Base-by-base conservation (phyloP, 92 coral and sea anemone species). In the Galaxea fascicularis region DNA sequence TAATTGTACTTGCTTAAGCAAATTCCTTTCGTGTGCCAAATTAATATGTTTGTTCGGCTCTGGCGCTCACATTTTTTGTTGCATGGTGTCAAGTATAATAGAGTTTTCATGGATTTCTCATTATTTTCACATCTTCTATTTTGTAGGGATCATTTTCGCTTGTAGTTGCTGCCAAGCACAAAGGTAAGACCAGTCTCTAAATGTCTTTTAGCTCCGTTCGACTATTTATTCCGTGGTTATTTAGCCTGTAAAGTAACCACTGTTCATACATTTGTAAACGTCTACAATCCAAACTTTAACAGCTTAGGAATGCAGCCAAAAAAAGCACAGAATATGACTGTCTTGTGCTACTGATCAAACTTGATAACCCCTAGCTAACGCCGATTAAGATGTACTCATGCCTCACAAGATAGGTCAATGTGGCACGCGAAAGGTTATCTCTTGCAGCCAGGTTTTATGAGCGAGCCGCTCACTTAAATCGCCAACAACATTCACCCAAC, bases 81-180 rank as follows among this genome's bases (percentile, higher is more conserved):
- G 35, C 21, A 71, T 20, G 57, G 24, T 41, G 35, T 71, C 31
- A 16, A 53, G 35, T 31, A 70, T 82, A 44, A 52, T 46, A 7
- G 10, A 84, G 16, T 10, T 52, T 67, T 51, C 39, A 74, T 47
- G 1, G 20, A 20, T 27, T 24, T 24, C 27, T 83, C 71, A 72
- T 83, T 58, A 60, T 65, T 51, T 77, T 25, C 21, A 18, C 28
- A 21, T 49, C 39, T 73, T 80, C 18, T 8, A 25, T 79, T 57
- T 81, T 67, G 12, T 70, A 91, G 94, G 91, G 89, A 28, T 87
- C 94, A 52, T 91, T 87, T 54, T 65, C 86, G 63, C 56, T 91
- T n/a, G 67, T 83, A 56, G 86, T 91, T 30, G 66, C 71, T 26
- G 91, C 91, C 15, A 57, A 35, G 25, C 76, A 76, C 28, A 47